Evolutionary conservation across 2,797 vertebrate species (phyloP).

Genomic region (Lophotriccus pileatus): DNA sequence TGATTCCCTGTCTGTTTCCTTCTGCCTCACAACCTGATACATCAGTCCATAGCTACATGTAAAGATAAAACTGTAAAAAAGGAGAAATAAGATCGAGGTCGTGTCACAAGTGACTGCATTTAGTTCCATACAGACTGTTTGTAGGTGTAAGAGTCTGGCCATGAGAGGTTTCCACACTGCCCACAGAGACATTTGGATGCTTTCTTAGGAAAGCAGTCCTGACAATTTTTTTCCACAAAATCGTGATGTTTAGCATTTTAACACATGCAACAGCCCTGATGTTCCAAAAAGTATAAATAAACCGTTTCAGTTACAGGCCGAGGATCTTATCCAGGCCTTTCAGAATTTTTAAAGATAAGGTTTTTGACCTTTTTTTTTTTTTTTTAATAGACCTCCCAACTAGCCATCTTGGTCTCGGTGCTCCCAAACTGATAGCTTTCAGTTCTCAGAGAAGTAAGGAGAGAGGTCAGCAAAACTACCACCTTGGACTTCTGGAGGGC

Average conservation of each 20-base stretch:
- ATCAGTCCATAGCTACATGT: fast-evolving
- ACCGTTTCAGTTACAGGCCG: fast-evolving
- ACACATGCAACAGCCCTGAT: neutral
- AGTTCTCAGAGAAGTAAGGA: neutral
- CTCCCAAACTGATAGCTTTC: neutral
- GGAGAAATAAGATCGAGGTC: neutral
- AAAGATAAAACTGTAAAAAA: neutral
- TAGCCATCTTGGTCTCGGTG: neutral
- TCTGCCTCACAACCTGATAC: neutral
- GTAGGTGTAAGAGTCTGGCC: neutral
- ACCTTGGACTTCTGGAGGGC: neutral
- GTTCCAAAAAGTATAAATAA: neutral
- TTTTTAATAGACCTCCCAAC: neutral
- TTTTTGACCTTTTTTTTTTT: neutral
- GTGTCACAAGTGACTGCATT: neutral
- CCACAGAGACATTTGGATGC: neutral
- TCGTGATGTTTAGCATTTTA: neutral
- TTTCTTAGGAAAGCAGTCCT: neutral
- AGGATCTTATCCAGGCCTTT: neutral
- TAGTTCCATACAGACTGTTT: neutral
- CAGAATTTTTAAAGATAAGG: neutral
- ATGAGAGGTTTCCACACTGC: neutral
- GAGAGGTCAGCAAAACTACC: neutral
- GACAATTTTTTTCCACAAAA: neutral
- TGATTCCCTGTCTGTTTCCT: neutral